Percentiles rank a stretch among this genome's conserved stretches.
Evolutionary conservation across 2,888 invertebrate species (phyloP).

Genomic region (Epiblema foenella): DNA sequence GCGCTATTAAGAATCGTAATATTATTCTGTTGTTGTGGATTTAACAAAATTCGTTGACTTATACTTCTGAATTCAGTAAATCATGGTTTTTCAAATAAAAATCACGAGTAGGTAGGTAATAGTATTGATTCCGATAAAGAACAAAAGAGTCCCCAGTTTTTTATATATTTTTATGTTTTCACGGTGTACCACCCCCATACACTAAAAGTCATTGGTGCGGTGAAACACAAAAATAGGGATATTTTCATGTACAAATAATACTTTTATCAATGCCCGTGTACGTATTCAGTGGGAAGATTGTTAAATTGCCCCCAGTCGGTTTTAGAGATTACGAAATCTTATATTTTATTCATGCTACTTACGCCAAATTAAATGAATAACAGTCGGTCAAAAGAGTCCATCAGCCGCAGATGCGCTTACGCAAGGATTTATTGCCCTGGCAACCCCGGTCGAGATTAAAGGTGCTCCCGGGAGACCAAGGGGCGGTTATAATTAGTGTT

Average conservation of each 20-base stretch:
- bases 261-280: background rate
- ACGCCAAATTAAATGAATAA: conserved; percentile 20
- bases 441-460: conserved; percentile 43
- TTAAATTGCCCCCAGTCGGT: background rate
- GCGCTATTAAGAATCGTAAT: conserved; percentile 2
- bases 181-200: no score
- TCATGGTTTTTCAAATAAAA: no score
- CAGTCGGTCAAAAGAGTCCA: conserved; percentile 16
- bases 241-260: background rate
- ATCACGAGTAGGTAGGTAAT: no score
- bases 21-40: no score
- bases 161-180: no score
- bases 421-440: conserved; percentile 39
- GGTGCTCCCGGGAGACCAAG: conserved; percentile 27
- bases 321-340: background rate
- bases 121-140: no score
- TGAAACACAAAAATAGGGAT: background rate
- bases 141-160: no score
- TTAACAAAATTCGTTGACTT: no score
- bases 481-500: conserved; percentile 41
- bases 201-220: background rate
- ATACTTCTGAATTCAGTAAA: no score
- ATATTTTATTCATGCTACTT: conserved; percentile 9
- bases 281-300: background rate
- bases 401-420: conserved; percentile 40